Evolutionary conservation across 2,113 vertebrate genomes (phyloP), one percentile per base, ranked within the genome.

Genomic region (Oceanodroma tethys): DNA sequence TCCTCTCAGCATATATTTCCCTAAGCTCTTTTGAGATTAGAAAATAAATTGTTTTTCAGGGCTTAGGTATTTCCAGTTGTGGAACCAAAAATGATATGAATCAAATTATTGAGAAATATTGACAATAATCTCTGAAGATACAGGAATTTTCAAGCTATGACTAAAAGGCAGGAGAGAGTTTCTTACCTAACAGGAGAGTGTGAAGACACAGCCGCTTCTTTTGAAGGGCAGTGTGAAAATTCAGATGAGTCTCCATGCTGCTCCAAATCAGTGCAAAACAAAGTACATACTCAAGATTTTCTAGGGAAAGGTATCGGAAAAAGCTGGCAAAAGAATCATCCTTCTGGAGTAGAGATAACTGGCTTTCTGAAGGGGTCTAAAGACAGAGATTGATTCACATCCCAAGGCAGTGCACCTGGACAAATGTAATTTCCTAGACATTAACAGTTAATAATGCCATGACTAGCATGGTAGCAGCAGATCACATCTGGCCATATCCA

Each of bases 161-260:
- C 32, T 91, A 73, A 87, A 80, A 92, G 13, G 53, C 38, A 91
- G 87, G 66, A 90, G 50, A 52, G 10, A 7, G 16, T 79, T 92
- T 90, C 59, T 84, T 92, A 56, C 38, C 30, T 84, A 50, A 79
- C 5, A 68, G 32, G 6, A 47, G 20, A 74, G 47, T n/a, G 50
- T 70, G 82, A 93, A 90, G 55, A 81, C 58, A 68, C 21, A 80
- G 17, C 4, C 1, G 0, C 66, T 91, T 95, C 56, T 80, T 81
- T 72, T 60, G 45, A 91, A 89, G 84, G 86, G 76, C 36, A 87
- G 42, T 50, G 86, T 90, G 84, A 97, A 96, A 94, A 85, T 93
- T 80, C 81, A 93, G 76, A 82, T 56, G 89, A 93, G 58, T 40
- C 42, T 76, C 55, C 70, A 80, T 60, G 36, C 76, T 91, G 63